Conservation (phyloP, 1,140 invertebrate genomes). For the Drosophila guanche region DNA sequence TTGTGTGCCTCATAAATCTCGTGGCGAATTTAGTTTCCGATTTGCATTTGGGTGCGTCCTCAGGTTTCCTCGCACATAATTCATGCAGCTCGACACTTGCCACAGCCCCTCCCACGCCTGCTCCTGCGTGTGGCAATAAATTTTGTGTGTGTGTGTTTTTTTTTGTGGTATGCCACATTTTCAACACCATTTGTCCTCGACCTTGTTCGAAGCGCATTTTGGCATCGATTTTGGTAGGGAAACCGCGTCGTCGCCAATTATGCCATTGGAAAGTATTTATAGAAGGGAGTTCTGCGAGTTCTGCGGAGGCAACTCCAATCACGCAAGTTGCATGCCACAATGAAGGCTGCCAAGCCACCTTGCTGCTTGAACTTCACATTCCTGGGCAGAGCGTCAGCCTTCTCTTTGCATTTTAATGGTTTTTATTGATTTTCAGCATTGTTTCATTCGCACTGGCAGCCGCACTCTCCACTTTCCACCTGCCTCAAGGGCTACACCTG, state of each 20-base stretch:
- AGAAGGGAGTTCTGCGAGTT: conserved; percentile 20
- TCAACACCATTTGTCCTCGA: conserved; percentile 53
- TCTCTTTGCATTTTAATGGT: conserved; percentile 74
- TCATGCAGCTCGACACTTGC: conserved; percentile 43
- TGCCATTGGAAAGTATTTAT: conserved; percentile 69
- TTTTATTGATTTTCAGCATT: conserved; percentile 75
- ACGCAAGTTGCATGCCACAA: conserved; percentile 55
- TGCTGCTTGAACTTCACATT: conserved; percentile 79
- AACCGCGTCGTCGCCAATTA: conserved; percentile 63
- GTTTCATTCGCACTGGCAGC: conserved; percentile 37
- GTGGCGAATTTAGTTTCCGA: conserved; percentile 65
- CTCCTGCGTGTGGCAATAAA: conserved; percentile 52
- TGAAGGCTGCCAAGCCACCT: conserved; percentile 34
- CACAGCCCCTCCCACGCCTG: conserved; percentile 22
- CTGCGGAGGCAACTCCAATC: conserved; percentile 42
- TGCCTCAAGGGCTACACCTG: conserved; percentile 16
- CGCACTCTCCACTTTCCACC: conserved; percentile 6
- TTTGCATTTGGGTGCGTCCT: conserved; percentile 54
- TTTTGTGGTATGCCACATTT: conserved; percentile 13
- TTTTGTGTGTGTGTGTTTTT: conserved; percentile 44
- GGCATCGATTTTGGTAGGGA: conserved; percentile 67
- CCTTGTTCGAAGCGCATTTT: conserved; percentile 61
- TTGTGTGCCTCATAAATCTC: conserved; percentile 60
- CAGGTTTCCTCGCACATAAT: conserved; percentile 46
- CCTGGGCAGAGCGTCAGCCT: conserved; percentile 40